phyloP scores from a whole-genome alignment of 2,888 invertebrate genomes.

The Neoitamus cyanurus region DNA sequence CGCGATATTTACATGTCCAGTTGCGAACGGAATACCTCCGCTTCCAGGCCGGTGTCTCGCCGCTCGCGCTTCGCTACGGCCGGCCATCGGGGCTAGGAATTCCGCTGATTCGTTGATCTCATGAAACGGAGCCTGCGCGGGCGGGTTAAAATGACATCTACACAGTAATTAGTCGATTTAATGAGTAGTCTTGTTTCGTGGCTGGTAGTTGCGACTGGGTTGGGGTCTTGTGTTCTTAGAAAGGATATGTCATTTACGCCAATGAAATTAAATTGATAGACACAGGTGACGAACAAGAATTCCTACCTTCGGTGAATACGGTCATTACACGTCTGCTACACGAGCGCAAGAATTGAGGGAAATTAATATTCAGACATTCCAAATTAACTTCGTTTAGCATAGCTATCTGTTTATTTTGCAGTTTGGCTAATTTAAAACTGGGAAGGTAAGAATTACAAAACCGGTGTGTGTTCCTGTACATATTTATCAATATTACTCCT shows the following conservation, averaged over 20 bases:
- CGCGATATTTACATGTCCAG: conserved; percentile 38
- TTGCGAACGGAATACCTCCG: background rate
- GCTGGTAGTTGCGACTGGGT: conserved; percentile 16
- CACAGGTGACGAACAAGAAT: background rate
- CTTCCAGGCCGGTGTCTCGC: background rate
- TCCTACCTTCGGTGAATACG: background rate
- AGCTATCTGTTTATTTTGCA: background rate
- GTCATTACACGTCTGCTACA: background rate
- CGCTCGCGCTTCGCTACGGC: background rate
- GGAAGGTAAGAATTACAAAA: no score
- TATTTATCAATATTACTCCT: no score
- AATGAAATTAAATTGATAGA: conserved; percentile 6
- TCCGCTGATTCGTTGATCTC: conserved; percentile 31
- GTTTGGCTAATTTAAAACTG: no score
- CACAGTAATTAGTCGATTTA: conserved; percentile 47
- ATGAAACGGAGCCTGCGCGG: conserved; percentile 37
- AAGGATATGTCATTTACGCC: conserved; percentile 36
- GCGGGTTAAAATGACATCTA: conserved; percentile 48
- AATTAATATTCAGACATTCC: background rate
- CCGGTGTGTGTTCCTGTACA: no score
- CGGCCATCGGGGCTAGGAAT: conserved; percentile 11
- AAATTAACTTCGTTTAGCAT: background rate
- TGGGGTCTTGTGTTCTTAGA: conserved; percentile 19
- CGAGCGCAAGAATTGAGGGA: background rate
- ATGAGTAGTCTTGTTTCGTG: conserved; percentile 40